Evolutionary conservation across 2,113 vertebrate genomes (phyloP).

Genomic region (Ceuthmochares aereus): DNA sequence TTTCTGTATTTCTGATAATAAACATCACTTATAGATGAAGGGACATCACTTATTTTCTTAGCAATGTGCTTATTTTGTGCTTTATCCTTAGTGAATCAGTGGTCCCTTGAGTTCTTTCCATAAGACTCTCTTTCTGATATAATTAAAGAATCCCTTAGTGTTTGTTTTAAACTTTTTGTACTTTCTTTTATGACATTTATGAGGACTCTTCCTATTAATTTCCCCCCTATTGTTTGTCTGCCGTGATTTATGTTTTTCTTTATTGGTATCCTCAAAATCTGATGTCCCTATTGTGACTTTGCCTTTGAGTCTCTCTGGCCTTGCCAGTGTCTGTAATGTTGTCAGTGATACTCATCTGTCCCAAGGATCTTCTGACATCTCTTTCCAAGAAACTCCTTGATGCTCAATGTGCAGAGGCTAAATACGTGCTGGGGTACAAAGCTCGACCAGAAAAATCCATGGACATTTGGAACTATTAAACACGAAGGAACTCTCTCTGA

Average conservation of each 20-base stretch:
- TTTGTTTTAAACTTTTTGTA: not conserved
- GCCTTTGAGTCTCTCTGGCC: not conserved
- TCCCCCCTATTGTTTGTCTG: not conserved
- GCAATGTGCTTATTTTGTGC: not conserved
- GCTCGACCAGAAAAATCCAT: not conserved
- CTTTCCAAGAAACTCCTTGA: not conserved
- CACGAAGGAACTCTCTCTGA: not conserved
- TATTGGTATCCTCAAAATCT: not conserved
- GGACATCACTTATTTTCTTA: not conserved
- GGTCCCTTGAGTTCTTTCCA: not conserved
- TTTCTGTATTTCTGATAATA: not conserved
- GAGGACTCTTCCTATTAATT: not conserved
- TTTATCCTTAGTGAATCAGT: not conserved
- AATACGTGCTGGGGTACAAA: not conserved
- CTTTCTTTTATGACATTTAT: not conserved
- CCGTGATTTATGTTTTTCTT: not conserved
- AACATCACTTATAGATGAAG: not conserved
- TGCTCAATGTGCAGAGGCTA: not conserved
- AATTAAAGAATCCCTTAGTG: not conserved
- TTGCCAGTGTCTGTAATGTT: not conserved
- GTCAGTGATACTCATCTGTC: not conserved
- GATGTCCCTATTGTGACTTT: not conserved
- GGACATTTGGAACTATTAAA: not conserved
- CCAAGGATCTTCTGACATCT: not conserved
- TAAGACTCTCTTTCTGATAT: not conserved